Percentiles rank a stretch among this genome's conserved stretches.
Conservation (phyloP, 2,797 vertebrate genomes). For the Lates japonicus region DNA sequence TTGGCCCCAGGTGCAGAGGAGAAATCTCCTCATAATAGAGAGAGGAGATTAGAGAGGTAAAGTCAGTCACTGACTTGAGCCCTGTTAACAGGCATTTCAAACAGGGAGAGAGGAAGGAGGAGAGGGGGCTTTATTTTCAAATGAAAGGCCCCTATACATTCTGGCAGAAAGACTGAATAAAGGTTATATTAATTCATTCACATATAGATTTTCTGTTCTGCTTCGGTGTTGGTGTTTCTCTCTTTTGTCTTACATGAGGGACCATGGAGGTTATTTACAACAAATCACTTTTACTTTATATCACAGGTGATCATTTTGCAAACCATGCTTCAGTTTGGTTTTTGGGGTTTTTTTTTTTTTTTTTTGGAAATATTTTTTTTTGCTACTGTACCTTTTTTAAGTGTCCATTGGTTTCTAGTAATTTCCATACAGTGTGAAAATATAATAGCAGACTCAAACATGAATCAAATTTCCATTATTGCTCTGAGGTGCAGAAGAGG, state of each 20-base stretch:
- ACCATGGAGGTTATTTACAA: background rate
- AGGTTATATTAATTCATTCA: slow-evolving; percentile 43
- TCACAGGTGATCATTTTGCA: background rate
- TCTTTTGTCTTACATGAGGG: background rate
- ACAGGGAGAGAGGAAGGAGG: slow-evolving; percentile 36
- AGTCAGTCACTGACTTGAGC: slow-evolving; percentile 68
- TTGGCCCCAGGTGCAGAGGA: slow-evolving; percentile 78
- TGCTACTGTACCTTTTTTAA: background rate
- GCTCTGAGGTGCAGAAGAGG: background rate
- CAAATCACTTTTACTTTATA: background rate
- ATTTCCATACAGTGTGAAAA: background rate
- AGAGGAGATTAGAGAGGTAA: slow-evolving; percentile 65
- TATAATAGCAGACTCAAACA: background rate
- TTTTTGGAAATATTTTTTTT: background rate
- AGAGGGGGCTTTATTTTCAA: slow-evolving; percentile 13
- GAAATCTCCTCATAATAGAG: slow-evolving; percentile 67
- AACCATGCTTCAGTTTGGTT: background rate
- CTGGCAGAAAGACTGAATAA: slow-evolving; percentile 29
- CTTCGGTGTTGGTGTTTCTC: background rate
- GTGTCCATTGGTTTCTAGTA: background rate
- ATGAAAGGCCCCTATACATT: slow-evolving; percentile 26
- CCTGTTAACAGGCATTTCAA: slow-evolving; percentile 55
- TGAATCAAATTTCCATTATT: background rate
- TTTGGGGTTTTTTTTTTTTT: background rate
- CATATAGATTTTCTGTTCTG: slow-evolving; percentile 10